Evolutionary conservation across 92 coral and sea anemone species (phyloP).

Genomic region (Epizoanthus ramosus): DNA sequence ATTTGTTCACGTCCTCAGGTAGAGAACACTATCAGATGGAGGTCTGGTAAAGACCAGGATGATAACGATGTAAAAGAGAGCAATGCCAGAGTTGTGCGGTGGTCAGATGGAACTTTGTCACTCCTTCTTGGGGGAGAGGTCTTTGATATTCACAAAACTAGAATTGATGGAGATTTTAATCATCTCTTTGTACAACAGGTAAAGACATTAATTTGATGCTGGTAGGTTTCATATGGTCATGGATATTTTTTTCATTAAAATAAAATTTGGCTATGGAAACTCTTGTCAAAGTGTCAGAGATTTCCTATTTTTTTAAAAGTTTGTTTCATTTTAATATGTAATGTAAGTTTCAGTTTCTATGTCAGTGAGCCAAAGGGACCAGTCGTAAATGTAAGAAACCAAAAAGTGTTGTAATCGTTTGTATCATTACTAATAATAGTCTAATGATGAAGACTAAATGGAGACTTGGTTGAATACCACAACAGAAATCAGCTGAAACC

Average conservation of each 20-base stretch:
- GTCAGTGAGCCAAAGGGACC: too few species aligned
- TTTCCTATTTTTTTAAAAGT: too few species aligned
- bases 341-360: too few species aligned
- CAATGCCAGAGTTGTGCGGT: constrained; percentile 93
- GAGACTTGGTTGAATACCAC: too few species aligned
- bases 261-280: too few species aligned
- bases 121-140: constrained; percentile 92
- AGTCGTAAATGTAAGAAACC: too few species aligned
- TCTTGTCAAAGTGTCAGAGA: too few species aligned
- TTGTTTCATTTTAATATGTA: too few species aligned
- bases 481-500: too few species aligned
- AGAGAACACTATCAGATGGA: constrained; percentile 96
- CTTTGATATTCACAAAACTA: constrained; percentile 96
- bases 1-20: constrained; percentile 54
- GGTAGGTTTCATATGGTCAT: not conserved
- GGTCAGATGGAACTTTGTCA: constrained; percentile 98
- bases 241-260: not conserved
- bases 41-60: constrained; percentile 84
- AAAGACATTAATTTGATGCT: not conserved
- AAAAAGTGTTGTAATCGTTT: too few species aligned
- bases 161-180: constrained; percentile 93
- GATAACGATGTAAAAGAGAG: constrained; percentile 96
- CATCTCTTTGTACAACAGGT: constrained; percentile 99
- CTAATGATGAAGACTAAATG: too few species aligned
- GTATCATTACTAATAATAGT: too few species aligned